Evolutionary conservation across 2,888 invertebrate species (phyloP).

Genomic region (Blomia tropicalis): DNA sequence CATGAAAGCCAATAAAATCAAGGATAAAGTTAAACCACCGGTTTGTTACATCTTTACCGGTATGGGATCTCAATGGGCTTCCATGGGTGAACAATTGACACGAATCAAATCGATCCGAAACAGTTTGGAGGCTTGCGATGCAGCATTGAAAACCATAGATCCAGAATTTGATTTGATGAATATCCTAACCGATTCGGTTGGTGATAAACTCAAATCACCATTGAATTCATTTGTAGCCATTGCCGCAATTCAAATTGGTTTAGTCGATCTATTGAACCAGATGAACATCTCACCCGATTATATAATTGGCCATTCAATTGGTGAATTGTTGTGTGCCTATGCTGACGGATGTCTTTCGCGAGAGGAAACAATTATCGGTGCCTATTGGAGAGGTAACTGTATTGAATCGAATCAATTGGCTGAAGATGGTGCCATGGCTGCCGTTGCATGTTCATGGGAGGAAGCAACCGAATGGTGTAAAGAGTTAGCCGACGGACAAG

Average conservation of each 20-base stretch:
- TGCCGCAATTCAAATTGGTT: conserved; percentile 40
- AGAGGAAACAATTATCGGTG: conserved; percentile 40
- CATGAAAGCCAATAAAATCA: background rate
- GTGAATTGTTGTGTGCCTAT: conserved; percentile 42
- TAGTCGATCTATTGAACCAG: conserved; percentile 27
- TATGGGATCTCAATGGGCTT: conserved; percentile 43
- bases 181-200: conserved; percentile 34
- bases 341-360: conserved; percentile 42
- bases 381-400: conserved; percentile 44
- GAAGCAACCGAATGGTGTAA: conserved; percentile 58
- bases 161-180: conserved; percentile 37
- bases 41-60: conserved; percentile 42
- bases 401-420: background rate
- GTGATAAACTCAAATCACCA: conserved; percentile 31
- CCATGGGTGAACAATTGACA: conserved; percentile 41
- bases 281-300: conserved; percentile 40
- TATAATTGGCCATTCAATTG: conserved; percentile 42
- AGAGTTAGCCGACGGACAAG: conserved; percentile 46
- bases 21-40: conserved; percentile 28
- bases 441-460: conserved; percentile 62
- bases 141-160: conserved; percentile 34
- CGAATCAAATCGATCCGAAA: conserved; percentile 36
- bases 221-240: conserved; percentile 40
- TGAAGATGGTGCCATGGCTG: conserved; percentile 42
- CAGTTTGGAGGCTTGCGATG: conserved; percentile 36